These are phyloP conservation scores for Ammospiza caudacuta DNA, from an alignment of 2,113 vertebrate species.

Conservation along the genomic window DNA sequence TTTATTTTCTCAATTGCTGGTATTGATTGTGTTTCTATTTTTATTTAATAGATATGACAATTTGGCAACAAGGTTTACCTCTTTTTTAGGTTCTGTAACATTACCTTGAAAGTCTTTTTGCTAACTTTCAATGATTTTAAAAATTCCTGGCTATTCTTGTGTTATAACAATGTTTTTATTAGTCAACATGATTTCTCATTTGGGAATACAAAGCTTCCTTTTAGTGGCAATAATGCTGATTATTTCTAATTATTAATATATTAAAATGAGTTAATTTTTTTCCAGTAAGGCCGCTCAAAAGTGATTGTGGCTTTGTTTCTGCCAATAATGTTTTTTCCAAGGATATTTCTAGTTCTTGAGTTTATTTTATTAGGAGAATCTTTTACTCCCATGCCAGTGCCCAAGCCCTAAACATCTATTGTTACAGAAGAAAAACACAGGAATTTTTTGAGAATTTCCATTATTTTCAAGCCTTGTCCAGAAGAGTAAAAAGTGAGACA, in stretches of 20 bases:
- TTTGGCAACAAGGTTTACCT: background rate
- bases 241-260: slow-evolving; percentile 17
- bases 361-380: background rate
- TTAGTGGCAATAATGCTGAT: background rate
- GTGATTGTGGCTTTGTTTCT: background rate
- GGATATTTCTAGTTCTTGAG: background rate
- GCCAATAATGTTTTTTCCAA: background rate
- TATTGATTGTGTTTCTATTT: background rate
- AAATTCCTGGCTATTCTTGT: background rate
- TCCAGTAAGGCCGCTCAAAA: background rate
- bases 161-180: background rate
- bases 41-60: background rate
- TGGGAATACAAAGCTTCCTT: background rate
- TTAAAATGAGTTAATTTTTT: slow-evolving; percentile 31
- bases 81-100: background rate
- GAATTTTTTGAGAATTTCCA: background rate
- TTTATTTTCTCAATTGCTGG: background rate
- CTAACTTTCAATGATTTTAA: background rate
- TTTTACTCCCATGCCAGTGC: background rate
- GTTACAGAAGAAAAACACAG: background rate
- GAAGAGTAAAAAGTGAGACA: background rate
- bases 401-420: background rate
- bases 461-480: background rate
- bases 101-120: background rate
- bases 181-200: background rate